Percentiles rank a stretch among this genome's conserved stretches.
Evolutionary conservation across 2,888 invertebrate species (phyloP).

Genomic region (Lepidocyrtinus sp.): DNA sequence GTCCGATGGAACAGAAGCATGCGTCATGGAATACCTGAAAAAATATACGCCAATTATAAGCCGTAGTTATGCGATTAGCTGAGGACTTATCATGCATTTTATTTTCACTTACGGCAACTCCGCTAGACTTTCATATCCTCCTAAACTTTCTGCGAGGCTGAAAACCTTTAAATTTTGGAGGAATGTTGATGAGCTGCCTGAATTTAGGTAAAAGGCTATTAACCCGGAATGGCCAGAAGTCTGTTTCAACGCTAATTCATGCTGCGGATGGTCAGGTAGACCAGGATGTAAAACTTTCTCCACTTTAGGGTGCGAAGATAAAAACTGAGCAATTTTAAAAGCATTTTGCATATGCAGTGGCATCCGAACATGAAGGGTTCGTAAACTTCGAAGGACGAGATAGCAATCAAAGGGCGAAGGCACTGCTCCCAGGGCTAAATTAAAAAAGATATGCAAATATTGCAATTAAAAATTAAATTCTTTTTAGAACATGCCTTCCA

Average conservation of each 20-base stretch:
- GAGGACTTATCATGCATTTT: too few species aligned
- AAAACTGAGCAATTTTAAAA: conserved; percentile 74
- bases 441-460: not conserved
- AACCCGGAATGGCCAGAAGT: conserved; percentile 92
- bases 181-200: conserved; percentile 83
- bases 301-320: conserved; percentile 72
- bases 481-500: not conserved
- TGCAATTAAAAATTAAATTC: not conserved
- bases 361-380: conserved; percentile 77
- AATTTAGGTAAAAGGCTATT: conserved; percentile 89
- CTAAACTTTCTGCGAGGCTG: conserved; percentile 92
- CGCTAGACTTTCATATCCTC: conserved; percentile 94
- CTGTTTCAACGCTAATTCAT: conserved; percentile 85
- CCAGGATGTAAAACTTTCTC: conserved; percentile 74
- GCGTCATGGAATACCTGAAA: conserved; percentile 96
- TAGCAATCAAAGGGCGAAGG: conserved; percentile 76
- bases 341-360: conserved; percentile 75
- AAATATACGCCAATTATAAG: not conserved
- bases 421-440: conserved; percentile 64
- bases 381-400: conserved; percentile 76
- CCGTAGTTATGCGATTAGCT: too few species aligned
- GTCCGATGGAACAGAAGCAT: conserved; percentile 88
- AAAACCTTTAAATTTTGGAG: conserved; percentile 84
- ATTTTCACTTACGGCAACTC: conserved; percentile 88
- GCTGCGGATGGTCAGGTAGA: conserved; percentile 88